A percentile compares a stretch with the other conserved stretches of the same genome.
phyloP scores from a whole-genome alignment of 2,797 vertebrate genomes.

The Xenops minutus region DNA sequence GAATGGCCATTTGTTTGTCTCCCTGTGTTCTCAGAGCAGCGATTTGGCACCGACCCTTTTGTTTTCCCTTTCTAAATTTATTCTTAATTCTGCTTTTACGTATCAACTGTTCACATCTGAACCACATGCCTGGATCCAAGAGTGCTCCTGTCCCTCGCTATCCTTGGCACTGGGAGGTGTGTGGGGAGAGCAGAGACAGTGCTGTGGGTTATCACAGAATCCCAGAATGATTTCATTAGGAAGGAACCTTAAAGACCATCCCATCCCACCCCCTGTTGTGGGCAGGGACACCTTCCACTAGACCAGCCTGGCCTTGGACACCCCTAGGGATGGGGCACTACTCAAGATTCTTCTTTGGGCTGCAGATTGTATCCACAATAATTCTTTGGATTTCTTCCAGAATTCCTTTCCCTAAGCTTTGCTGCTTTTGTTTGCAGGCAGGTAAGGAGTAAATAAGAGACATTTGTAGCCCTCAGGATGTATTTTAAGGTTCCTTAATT shows the following conservation, averaged over 20 bases:
- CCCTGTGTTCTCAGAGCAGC: fast-evolving
- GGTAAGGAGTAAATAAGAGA: neutral
- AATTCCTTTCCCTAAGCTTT: neutral
- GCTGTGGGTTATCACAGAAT: neutral
- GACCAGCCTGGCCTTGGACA: neutral
- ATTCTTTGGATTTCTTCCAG: neutral
- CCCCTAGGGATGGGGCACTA: neutral
- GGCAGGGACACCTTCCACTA: neutral
- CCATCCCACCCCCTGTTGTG: neutral
- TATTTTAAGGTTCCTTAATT: neutral
- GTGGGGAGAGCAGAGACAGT: neutral
- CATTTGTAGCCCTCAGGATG: neutral
- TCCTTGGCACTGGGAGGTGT: neutral
- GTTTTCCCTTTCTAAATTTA: neutral
- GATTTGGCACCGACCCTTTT: neutral
- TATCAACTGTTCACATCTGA: neutral
- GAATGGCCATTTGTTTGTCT: neutral
- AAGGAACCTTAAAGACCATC: neutral
- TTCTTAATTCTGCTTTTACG: neutral
- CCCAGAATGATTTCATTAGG: neutral
- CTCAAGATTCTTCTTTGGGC: neutral
- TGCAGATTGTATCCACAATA: neutral
- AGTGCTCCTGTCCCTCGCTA: neutral
- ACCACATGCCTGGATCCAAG: neutral
- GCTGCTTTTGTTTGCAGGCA: neutral